A percentile compares a stretch with the other conserved stretches of the same genome.
These are phyloP conservation scores for Meloidogyne exigua DNA, from an alignment of 1,140 invertebrate genomes.

Conservation along the genomic window DNA sequence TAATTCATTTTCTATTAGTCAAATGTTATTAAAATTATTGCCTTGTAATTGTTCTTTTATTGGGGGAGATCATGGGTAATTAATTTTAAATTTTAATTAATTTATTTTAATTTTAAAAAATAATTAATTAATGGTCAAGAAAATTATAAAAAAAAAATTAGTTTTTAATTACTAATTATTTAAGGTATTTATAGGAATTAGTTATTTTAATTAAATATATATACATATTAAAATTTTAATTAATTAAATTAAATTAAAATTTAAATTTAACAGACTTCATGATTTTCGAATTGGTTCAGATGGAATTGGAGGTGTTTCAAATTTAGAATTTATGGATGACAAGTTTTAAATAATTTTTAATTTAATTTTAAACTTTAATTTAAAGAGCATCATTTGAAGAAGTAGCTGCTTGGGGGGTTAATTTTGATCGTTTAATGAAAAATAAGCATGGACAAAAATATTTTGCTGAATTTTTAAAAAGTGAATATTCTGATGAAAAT, in stretches of 20 bases:
- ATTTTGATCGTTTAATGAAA: slow-evolving; percentile 91
- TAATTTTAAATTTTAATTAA: slow-evolving; percentile 13
- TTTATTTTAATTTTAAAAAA: neutral
- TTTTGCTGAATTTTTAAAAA: slow-evolving; percentile 93
- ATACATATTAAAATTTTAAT: neutral
- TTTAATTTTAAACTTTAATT: slow-evolving; percentile 8
- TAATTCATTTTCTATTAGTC: slow-evolving; percentile 24
- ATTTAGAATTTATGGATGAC: slow-evolving; percentile 50
- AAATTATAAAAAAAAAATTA: neutral
- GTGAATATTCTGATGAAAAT: slow-evolving; percentile 99
- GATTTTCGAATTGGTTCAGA: slow-evolving; percentile 41
- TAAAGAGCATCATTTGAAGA: slow-evolving; percentile 82
- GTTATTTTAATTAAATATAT: neutral
- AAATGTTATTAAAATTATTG: slow-evolving; percentile 51
- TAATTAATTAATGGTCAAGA: neutral
- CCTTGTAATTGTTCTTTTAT: slow-evolving; percentile 53
- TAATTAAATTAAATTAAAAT: neutral
- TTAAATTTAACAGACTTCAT: neutral
- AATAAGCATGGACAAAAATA: slow-evolving; percentile 78
- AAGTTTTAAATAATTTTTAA: slow-evolving; percentile 30
- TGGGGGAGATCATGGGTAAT: slow-evolving; percentile 48
- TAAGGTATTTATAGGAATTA: no score
- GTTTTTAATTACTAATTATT: no score
- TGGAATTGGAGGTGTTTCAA: slow-evolving; percentile 28
- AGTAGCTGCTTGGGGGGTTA: slow-evolving; percentile 87